These are phyloP conservation scores for Brachystomella parvula DNA, from an alignment of 1,140 invertebrate genomes.

Conservation along the genomic window DNA sequence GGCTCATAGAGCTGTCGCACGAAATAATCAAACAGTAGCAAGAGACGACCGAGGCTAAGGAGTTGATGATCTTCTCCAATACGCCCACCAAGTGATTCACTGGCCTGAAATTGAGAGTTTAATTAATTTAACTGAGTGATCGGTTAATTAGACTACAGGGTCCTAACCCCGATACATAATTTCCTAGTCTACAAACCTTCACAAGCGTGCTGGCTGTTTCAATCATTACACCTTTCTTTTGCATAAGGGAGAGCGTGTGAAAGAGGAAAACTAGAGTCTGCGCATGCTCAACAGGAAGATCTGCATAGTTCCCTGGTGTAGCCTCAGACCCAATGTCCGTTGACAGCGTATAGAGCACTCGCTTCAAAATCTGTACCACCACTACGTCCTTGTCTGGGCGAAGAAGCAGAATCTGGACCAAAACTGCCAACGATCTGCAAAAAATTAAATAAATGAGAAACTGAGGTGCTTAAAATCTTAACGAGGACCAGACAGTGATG, in stretches of 20 bases:
- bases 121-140: slow-evolving; percentile 29
- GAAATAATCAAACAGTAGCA: slow-evolving; percentile 88
- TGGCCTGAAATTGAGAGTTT: slow-evolving; percentile 12
- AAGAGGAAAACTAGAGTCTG: slow-evolving; percentile 88
- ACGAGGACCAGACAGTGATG: too few relatives aligned
- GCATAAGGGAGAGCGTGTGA: slow-evolving; percentile 87
- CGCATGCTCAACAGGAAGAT: slow-evolving; percentile 92
- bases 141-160: slow-evolving; percentile 5
- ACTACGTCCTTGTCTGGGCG: slow-evolving; percentile 79
- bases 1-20: slow-evolving; percentile 88
- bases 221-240: slow-evolving; percentile 89
- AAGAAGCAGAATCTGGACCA: slow-evolving; percentile 62
- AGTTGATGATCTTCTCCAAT: slow-evolving; percentile 46
- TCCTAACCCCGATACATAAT: neutral
- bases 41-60: slow-evolving; percentile 69
- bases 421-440: slow-evolving; percentile 70
- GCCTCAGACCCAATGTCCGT: slow-evolving; percentile 56
- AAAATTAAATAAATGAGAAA: too few relatives aligned
- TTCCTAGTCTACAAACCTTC: slow-evolving; percentile 30
- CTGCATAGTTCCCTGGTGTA: slow-evolving; percentile 51
- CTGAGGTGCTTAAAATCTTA: too few relatives aligned
- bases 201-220: slow-evolving; percentile 45
- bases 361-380: slow-evolving; percentile 81
- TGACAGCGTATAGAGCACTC: slow-evolving; percentile 75
- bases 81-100: slow-evolving; percentile 25